Conservation (phyloP, 2,888 invertebrate genomes). For the Stenichneumon culpator region DNA sequence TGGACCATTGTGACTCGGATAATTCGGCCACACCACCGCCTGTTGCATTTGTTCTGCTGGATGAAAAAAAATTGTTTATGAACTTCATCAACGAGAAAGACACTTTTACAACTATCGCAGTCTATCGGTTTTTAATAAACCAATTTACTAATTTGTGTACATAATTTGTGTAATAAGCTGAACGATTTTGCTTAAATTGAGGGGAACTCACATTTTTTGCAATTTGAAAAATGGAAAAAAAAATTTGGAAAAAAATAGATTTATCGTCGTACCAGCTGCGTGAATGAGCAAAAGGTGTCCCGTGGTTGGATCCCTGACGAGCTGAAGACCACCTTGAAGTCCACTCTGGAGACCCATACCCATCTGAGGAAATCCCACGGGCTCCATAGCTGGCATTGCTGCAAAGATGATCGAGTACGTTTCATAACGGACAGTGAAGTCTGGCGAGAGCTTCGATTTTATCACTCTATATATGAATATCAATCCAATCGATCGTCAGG, state of each 20-base stretch:
- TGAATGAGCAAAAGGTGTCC: conserved; percentile 94
- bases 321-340: conserved; percentile 86
- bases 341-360: conserved; percentile 78
- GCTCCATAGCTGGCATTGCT: conserved; percentile 89
- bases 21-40: conserved; percentile 91
- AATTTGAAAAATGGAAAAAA: too few species aligned
- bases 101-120: too few species aligned
- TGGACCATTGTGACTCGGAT: conserved; percentile 85
- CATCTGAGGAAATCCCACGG: conserved; percentile 89
- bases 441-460: background rate
- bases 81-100: background rate
- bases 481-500: conserved; percentile 63
- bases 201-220: too few species aligned
- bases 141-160: too few species aligned
- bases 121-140: too few species aligned
- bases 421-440: conserved; percentile 1
- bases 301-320: conserved; percentile 94
- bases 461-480: conserved; percentile 42
- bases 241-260: background rate
- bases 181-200: too few species aligned
- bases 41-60: conserved; percentile 89
- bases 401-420: conserved; percentile 61
- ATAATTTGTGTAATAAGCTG: too few species aligned
- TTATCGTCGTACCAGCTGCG: conserved; percentile 86
- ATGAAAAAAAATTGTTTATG: conserved; percentile 39